Evolutionary conservation across 2,888 invertebrate species (phyloP), one percentile per base, ranked within the genome.

Genomic region (Tenthredo notha): DNA sequence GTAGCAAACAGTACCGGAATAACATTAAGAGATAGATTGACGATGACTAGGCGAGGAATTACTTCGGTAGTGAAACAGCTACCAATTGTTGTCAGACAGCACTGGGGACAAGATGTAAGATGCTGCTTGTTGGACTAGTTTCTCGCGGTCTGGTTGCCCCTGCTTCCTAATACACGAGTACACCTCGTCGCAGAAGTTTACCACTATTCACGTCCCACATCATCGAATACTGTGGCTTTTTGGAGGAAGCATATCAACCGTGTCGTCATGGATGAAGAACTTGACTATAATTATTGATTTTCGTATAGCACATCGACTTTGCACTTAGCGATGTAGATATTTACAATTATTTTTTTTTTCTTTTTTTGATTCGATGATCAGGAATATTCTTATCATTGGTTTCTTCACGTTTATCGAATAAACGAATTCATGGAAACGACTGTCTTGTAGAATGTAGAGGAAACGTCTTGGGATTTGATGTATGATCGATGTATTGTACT

Each of bases 81-180:
- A 37, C 58, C 80, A 80, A 61, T 80, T 58, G 37, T 80, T 80
- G 58, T 80, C 80, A 54, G 43, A 77, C 77, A 77, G 12, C 50
- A 29, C 33, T 29, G 12, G 77, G n/a, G 40, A 80, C 80, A 61
- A 21, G 61, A 61, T 77, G 50, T 54, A 47, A 75, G 75, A 43
- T 75, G n/a, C 43, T 75, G 25, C 78, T 78, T 78, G 54, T 58
- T 58, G 29, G 78, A 78, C 78, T 54, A 61, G 80, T 80, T 80
- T 80, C 77, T 12, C 29, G 15, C 77, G 67, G 29, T 67, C 4
- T 67, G 33, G 29, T 33, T 33, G 6, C 77, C 77, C 25, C 18
- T 15, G 54, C 9, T 77, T 50, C n/a, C 80, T 61, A 58, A 61
- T 61, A 80, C 61, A 80, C 61, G 80, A 37, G 80, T 61, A 80